Conservation (phyloP, 2,888 invertebrate species). For the Shargacucullia verbasci region DNA sequence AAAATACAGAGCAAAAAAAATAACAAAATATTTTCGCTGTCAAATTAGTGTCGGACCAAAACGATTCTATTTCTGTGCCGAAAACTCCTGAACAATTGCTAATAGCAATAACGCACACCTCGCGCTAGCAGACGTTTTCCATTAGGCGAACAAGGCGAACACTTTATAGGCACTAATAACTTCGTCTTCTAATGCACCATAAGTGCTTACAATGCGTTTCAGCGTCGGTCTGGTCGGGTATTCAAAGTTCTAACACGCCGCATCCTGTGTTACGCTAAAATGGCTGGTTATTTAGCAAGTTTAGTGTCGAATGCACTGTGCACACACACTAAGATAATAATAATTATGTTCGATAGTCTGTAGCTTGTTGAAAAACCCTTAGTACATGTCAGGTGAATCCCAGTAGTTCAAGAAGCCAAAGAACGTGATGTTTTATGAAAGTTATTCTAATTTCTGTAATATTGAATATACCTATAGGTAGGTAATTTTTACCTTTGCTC, state of each 20-base stretch:
- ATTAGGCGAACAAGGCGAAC: conserved; percentile 66
- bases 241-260: conserved; percentile 57
- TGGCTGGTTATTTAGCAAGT: conserved; percentile 50
- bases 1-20: not conserved
- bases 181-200: conserved; percentile 65
- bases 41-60: conserved; percentile 31
- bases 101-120: conserved; percentile 63
- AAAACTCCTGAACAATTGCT: conserved; percentile 60
- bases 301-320: conserved; percentile 41
- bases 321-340: conserved; percentile 15
- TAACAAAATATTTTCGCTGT: not conserved
- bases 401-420: conserved; percentile 28
- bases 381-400: not conserved
- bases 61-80: conserved; percentile 28
- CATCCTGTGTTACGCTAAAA: conserved; percentile 46
- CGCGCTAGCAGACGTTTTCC: conserved; percentile 62
- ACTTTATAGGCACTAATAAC: conserved; percentile 57
- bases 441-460: no score
- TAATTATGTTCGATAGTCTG: no score
- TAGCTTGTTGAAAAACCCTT: conserved; percentile 32
- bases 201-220: conserved; percentile 58
- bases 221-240: conserved; percentile 38
- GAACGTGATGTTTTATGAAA: no score
- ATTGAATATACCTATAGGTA: no score
- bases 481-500: no score